Conservation (phyloP, 2,888 invertebrate species). For the Eudasyphora cyanicolor region DNA sequence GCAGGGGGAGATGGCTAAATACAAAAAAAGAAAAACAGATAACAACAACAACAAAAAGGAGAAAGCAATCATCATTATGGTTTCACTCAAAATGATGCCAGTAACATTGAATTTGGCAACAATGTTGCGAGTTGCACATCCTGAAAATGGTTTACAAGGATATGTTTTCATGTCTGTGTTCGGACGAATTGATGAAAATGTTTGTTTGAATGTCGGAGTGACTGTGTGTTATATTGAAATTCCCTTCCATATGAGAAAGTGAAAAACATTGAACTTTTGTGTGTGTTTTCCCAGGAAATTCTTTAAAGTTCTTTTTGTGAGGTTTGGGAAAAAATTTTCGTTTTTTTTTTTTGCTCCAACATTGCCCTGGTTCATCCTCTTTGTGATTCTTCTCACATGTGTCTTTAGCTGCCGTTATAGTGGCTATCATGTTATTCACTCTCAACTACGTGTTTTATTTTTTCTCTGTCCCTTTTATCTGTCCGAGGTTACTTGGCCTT, state of each 20-base stretch:
- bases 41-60: slow-evolving; percentile 14
- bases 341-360: not conserved
- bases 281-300: not conserved
- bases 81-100: slow-evolving; percentile 40
- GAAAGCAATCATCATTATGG: slow-evolving; percentile 51
- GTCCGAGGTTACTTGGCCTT: no score
- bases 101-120: not conserved
- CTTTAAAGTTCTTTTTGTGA: not conserved
- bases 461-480: no score
- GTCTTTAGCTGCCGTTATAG: not conserved
- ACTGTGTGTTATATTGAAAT: not conserved
- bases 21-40: not conserved
- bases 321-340: no score
- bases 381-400: not conserved
- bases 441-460: slow-evolving; percentile 1
- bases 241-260: not conserved
- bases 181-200: no score
- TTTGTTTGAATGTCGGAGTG: not conserved
- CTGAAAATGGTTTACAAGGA: not conserved
- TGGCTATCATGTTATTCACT: no score
- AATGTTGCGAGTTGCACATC: slow-evolving; percentile 8
- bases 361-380: not conserved
- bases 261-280: not conserved
- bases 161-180: not conserved
- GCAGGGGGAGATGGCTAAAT: not conserved